phyloP scores from a whole-genome alignment of 2,888 invertebrate species.

The Odontocolon sp. region DNA sequence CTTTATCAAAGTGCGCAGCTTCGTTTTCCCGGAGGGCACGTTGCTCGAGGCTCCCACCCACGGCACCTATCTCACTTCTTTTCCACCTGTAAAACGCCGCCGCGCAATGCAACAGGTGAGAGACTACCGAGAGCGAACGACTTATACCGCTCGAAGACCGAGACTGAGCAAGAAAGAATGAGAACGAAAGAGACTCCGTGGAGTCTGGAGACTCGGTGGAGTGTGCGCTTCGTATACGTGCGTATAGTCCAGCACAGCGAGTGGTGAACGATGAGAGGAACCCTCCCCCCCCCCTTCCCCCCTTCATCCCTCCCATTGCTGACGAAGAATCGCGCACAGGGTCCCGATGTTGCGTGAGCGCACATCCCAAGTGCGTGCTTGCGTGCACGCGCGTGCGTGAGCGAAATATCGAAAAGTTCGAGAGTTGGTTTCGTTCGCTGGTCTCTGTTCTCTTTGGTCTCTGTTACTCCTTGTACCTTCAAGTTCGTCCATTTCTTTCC shows the following conservation, averaged over 20 bases:
- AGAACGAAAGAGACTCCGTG: background rate
- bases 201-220: too few relatives aligned
- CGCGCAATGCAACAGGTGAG: slow-evolving; percentile 48
- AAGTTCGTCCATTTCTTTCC: slow-evolving; percentile 31
- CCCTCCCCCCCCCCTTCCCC: too few relatives aligned
- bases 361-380: slow-evolving; percentile 64
- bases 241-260: too few relatives aligned
- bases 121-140: slow-evolving; percentile 17
- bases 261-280: slow-evolving; percentile 17
- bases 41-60: slow-evolving; percentile 50
- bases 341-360: slow-evolving; percentile 58
- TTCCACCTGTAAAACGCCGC: slow-evolving; percentile 47
- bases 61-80: slow-evolving; percentile 59
- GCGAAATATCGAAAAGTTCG: slow-evolving; percentile 76
- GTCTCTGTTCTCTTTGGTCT: slow-evolving; percentile 16
- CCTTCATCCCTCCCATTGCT: too few relatives aligned
- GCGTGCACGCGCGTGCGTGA: slow-evolving; percentile 78
- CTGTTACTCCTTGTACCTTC: slow-evolving; percentile 18
- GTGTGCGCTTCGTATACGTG: too few relatives aligned
- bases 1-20: slow-evolving; percentile 43
- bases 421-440: slow-evolving; percentile 22
- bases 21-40: slow-evolving; percentile 34
- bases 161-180: background rate
- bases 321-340: background rate
- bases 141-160: background rate